These are phyloP conservation scores for Syrphus vitripennis DNA, from an alignment of 2,888 invertebrate genomes.

Conservation along the genomic window DNA sequence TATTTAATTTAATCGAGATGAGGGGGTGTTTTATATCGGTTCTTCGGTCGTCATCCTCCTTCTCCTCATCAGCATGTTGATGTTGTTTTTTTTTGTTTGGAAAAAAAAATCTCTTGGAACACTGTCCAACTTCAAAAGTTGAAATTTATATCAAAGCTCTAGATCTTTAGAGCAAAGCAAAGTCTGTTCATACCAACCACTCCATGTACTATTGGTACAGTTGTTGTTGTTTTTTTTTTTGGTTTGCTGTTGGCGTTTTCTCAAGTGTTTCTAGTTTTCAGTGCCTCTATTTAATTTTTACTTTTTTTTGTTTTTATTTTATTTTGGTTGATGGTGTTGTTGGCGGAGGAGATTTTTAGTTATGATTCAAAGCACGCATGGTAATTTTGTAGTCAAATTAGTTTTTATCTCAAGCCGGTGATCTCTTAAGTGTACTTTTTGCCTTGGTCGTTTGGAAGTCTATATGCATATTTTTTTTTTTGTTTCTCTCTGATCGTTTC, in stretches of 20 bases:
- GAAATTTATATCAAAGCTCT: constrained; percentile 69
- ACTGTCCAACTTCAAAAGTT: constrained; percentile 51
- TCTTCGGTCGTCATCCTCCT: constrained; percentile 14
- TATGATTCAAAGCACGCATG: constrained; percentile 70
- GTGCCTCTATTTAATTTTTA: constrained; percentile 28
- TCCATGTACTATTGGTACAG: not conserved
- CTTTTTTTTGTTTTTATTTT: not conserved
- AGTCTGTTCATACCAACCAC: not conserved
- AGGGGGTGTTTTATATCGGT: constrained; percentile 28
- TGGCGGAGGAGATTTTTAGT: constrained; percentile 64
- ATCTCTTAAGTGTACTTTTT: constrained; percentile 56
- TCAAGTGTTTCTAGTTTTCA: constrained; percentile 58
- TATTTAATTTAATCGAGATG: constrained; percentile 30
- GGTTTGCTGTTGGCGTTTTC: constrained; percentile 55
- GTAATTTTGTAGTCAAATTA: constrained; percentile 72
- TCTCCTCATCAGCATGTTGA: not conserved
- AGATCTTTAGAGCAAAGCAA: constrained; percentile 51
- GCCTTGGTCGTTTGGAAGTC: constrained; percentile 20
- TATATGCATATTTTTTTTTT: not conserved
- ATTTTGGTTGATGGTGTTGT: constrained; percentile 3
- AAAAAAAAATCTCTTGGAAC: not conserved
- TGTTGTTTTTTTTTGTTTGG: not conserved
- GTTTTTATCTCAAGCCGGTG: constrained; percentile 68
- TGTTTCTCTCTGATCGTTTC: constrained; percentile 11
- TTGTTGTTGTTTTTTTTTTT: not conserved